Percentiles rank a stretch among this genome's conserved stretches.
phyloP scores from a whole-genome alignment of 2,113 vertebrate genomes.

The Condylura cristata region DNA sequence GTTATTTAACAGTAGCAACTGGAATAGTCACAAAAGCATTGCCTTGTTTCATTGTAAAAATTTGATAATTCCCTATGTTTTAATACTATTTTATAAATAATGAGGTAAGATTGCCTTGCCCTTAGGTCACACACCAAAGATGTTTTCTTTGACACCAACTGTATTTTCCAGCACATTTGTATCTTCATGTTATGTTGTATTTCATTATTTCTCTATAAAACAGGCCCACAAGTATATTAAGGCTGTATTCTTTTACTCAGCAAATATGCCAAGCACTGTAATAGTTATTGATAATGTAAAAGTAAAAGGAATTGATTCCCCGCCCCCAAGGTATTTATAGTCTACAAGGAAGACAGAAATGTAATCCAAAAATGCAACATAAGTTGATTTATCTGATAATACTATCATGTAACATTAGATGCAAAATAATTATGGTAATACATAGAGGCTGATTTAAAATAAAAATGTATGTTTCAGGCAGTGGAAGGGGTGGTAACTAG shows the following conservation, averaged over 20 bases:
- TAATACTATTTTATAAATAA: not conserved
- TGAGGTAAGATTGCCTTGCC: not conserved
- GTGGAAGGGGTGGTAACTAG: not conserved
- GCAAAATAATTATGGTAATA: not conserved
- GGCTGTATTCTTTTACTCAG: not conserved
- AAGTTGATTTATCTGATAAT: not conserved
- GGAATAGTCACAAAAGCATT: not conserved
- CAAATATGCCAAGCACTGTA: not conserved
- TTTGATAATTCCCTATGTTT: not conserved
- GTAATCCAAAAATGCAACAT: not conserved
- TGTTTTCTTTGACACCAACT: not conserved
- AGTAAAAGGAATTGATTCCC: not conserved
- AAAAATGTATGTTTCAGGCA: not conserved
- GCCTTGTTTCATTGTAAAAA: conserved; percentile 9
- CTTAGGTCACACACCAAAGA: not conserved
- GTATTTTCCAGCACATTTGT: not conserved
- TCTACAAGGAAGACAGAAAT: not conserved
- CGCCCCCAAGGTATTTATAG: not conserved
- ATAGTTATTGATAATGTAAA: not conserved
- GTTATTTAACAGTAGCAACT: not conserved
- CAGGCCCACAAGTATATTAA: not conserved
- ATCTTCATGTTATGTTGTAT: not conserved
- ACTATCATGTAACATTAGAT: not conserved
- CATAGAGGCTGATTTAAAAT: not conserved
- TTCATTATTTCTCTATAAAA: not conserved